Conservation (phyloP, 2,888 invertebrate genomes). For the Andrena minutula region DNA sequence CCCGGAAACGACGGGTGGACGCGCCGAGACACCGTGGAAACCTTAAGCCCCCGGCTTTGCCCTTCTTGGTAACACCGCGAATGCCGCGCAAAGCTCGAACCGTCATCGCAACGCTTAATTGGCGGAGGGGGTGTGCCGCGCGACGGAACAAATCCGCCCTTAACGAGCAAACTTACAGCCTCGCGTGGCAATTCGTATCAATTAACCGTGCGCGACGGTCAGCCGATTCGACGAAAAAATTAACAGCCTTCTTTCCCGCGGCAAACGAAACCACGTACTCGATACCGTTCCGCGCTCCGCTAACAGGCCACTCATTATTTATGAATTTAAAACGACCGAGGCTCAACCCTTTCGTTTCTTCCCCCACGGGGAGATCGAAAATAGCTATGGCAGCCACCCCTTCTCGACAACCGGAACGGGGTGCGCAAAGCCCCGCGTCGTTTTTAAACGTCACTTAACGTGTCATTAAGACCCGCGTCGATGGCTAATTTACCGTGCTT, state of each 20-base stretch:
- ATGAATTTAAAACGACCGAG: slow-evolving; percentile 77
- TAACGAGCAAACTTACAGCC: slow-evolving; percentile 58
- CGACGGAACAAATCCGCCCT: slow-evolving; percentile 64
- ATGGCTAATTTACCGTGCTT: slow-evolving; percentile 54
- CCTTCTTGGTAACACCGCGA: slow-evolving; percentile 28
- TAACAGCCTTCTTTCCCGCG: slow-evolving; percentile 56
- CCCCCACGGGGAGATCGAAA: slow-evolving; percentile 65
- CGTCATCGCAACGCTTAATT: slow-evolving; percentile 67
- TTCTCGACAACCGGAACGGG: slow-evolving; percentile 51
- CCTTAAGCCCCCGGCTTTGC: slow-evolving; percentile 17
- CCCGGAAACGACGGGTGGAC: neutral
- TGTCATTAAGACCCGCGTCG: slow-evolving; percentile 73
- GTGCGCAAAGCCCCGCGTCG: slow-evolving; percentile 56
- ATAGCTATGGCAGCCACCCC: slow-evolving; percentile 69
- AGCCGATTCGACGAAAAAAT: slow-evolving; percentile 72
- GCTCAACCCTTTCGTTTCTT: slow-evolving; percentile 74
- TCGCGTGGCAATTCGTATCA: slow-evolving; percentile 78
- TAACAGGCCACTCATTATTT: slow-evolving; percentile 77
- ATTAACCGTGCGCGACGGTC: slow-evolving; percentile 78
- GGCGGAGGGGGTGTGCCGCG: slow-evolving; percentile 59
- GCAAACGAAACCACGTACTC: slow-evolving; percentile 34
- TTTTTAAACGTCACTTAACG: slow-evolving; percentile 78
- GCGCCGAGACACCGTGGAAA: neutral
- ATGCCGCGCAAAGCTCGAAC: slow-evolving; percentile 13
- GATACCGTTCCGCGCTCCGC: slow-evolving; percentile 59